Conservation (phyloP, 2,888 invertebrate species). For the Tinea trinotella region DNA sequence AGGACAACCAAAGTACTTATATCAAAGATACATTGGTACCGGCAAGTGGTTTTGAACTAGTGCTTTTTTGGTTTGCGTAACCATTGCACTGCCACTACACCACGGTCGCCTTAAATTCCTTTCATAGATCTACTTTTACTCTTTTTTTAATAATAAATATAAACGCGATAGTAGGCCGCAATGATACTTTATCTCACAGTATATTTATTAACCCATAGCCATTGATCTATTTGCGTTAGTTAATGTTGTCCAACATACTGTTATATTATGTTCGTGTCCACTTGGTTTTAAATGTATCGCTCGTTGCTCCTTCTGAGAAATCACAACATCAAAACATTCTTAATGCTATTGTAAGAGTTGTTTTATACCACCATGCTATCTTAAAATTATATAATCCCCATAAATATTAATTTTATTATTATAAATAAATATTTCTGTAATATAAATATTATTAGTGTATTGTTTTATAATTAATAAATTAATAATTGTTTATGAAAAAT, state of each 20-base stretch:
- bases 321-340: constrained; percentile 9
- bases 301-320: constrained; percentile 56
- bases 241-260: constrained; percentile 45
- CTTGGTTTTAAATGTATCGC: constrained; percentile 44
- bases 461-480: not conserved
- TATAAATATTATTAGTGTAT: constrained; percentile 19
- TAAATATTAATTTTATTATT: constrained; percentile 12
- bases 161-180: too few species aligned
- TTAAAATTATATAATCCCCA: constrained; percentile 27
- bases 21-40: too few species aligned
- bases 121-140: too few species aligned
- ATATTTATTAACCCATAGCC: not conserved
- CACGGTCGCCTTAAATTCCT: too few species aligned
- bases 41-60: too few species aligned
- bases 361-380: not conserved
- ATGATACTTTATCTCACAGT: too few species aligned
- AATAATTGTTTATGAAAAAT: not conserved
- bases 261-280: constrained; percentile 58
- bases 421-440: constrained; percentile 22
- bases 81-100: too few species aligned
- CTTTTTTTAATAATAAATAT: too few species aligned
- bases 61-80: too few species aligned
- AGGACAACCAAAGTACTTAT: too few species aligned
- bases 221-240: not conserved
- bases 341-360: constrained; percentile 6